These are phyloP conservation scores for Sciurus niger DNA, from an alignment of 2,113 vertebrate species.

Conservation along the genomic window DNA sequence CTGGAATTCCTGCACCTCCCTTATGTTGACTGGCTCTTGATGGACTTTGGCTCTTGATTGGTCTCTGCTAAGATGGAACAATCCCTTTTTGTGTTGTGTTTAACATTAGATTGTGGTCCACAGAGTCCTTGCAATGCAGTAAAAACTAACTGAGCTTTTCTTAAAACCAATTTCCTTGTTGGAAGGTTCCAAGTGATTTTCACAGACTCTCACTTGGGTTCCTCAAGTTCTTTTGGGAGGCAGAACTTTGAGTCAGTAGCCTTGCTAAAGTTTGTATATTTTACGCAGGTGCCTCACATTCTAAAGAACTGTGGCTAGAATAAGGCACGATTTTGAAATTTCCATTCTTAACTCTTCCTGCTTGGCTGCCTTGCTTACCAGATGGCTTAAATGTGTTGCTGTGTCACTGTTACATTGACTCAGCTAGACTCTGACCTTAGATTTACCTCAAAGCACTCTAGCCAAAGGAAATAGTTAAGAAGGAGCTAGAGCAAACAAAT, in stretches of 20 bases:
- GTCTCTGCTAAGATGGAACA: slow-evolving; percentile 23
- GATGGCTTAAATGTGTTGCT: slow-evolving; percentile 71
- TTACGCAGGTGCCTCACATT: slow-evolving; percentile 67
- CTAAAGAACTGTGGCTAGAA: slow-evolving; percentile 67
- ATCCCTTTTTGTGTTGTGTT: slow-evolving; percentile 50
- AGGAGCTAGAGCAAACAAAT: slow-evolving; percentile 73
- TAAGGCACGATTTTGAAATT: slow-evolving; percentile 66
- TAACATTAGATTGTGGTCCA: slow-evolving; percentile 23
- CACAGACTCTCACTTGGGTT: slow-evolving; percentile 43
- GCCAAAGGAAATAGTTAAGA: slow-evolving; percentile 83
- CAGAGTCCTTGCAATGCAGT: neutral
- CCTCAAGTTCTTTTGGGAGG: slow-evolving; percentile 75
- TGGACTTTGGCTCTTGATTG: slow-evolving; percentile 21
- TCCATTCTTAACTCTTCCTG: slow-evolving; percentile 63
- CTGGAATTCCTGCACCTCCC: neutral
- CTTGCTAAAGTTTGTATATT: slow-evolving; percentile 42
- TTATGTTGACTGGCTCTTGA: slow-evolving; percentile 2
- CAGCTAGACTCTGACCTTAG: slow-evolving; percentile 84
- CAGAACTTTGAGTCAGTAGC: slow-evolving; percentile 66
- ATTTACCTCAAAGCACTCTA: slow-evolving; percentile 74
- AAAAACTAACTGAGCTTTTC: slow-evolving; percentile 51
- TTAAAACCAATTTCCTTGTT: slow-evolving; percentile 64
- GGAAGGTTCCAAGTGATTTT: slow-evolving; percentile 64
- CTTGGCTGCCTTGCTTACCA: slow-evolving; percentile 57
- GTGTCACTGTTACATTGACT: slow-evolving; percentile 79